Percentiles rank a stretch among this genome's conserved stretches.
Evolutionary conservation across 2,797 vertebrate genomes (phyloP).

Genomic region (Danio choprae): DNA sequence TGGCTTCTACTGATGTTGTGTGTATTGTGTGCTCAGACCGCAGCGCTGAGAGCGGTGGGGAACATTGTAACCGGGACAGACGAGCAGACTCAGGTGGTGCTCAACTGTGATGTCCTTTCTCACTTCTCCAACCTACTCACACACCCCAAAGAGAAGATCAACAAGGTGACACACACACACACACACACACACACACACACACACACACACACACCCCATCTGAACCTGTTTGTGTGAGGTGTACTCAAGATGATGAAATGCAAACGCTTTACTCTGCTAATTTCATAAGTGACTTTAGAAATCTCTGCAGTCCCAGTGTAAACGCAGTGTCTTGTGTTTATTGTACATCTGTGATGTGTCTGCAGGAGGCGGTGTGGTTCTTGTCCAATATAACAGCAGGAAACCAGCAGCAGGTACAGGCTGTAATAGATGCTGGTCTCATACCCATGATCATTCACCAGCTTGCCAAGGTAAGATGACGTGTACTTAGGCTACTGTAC

Average conservation of each 20-base stretch:
- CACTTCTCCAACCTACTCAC: constrained; percentile 97
- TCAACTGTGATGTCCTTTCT: constrained; percentile 97
- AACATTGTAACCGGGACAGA: constrained; percentile 99
- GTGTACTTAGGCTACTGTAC: too few species aligned
- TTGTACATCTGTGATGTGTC: constrained; percentile 41
- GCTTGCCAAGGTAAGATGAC: constrained; percentile 91
- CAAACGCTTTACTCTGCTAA: neutral
- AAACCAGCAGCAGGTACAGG: constrained; percentile 99
- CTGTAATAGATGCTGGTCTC: constrained; percentile 96
- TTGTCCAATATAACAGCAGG: constrained; percentile 99
- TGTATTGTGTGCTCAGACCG: constrained; percentile 81
- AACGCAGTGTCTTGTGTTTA: neutral
- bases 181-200: neutral
- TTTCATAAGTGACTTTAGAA: neutral
- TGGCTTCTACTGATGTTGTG: neutral
- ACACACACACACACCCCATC: neutral
- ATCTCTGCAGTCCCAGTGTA: neutral
- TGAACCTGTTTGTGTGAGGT: neutral
- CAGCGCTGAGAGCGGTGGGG: constrained; percentile 96
- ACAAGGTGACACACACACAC: constrained; percentile 84
- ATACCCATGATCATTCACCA: constrained; percentile 99
- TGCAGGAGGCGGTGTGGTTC: constrained; percentile 98
- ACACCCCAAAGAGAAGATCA: constrained; percentile 99
- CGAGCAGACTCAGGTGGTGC: constrained; percentile 98
- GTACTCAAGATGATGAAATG: neutral